phyloP scores from a whole-genome alignment of 2,888 invertebrate species.

The Electrophaes corylata region DNA sequence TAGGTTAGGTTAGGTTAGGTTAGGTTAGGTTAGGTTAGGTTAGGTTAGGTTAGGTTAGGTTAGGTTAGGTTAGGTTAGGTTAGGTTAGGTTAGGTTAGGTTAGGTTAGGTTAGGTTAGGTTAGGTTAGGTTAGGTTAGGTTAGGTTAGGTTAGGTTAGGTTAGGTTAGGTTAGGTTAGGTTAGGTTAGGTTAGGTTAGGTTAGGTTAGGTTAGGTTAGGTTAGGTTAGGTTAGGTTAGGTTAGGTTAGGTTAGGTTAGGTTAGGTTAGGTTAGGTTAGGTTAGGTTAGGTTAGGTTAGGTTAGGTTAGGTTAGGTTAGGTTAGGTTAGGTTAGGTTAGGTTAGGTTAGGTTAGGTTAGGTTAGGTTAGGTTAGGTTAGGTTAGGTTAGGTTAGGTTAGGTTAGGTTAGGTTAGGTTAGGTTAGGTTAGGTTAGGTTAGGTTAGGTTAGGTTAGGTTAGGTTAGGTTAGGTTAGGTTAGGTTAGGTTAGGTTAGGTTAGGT shows the following conservation, averaged over 20 bases:
- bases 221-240: constrained; percentile 37
- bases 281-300: constrained; percentile 37
- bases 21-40: too few relatives aligned
- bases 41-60: too few relatives aligned
- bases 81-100: too few relatives aligned
- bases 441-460: constrained; percentile 33
- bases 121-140: too few relatives aligned
- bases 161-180: constrained; percentile 7
- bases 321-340: constrained; percentile 38
- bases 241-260: constrained; percentile 42
- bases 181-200: too few relatives aligned
- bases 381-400: constrained; percentile 42
- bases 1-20: too few relatives aligned
- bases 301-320: constrained; percentile 37
- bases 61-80: too few relatives aligned
- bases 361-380: constrained; percentile 35
- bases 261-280: constrained; percentile 41
- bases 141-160: too few relatives aligned
- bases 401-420: constrained; percentile 37
- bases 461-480: constrained; percentile 30
- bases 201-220: too few relatives aligned
- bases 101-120: too few relatives aligned
- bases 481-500: constrained; percentile 27
- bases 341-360: constrained; percentile 36
- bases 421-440: constrained; percentile 34